Conservation (phyloP, 2,888 invertebrate genomes). For the Pachycephus smyrnensis region DNA sequence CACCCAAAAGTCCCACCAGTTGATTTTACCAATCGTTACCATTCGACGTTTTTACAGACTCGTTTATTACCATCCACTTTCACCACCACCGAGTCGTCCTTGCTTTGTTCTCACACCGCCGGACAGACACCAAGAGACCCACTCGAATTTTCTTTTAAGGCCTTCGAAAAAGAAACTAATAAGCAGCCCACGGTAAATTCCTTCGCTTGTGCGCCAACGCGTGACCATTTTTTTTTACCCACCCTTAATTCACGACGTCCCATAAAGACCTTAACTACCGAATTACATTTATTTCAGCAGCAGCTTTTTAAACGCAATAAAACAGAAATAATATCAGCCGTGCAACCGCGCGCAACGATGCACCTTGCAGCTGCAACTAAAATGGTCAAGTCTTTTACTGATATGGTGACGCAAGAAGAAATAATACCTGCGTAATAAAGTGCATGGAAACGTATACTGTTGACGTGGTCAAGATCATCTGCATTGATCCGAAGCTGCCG, state of each 20-base stretch:
- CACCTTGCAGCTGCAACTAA: no score
- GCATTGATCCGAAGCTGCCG: no score
- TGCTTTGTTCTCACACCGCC: no score
- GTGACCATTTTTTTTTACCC: neutral
- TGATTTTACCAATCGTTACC: neutral
- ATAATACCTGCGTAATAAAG: no score
- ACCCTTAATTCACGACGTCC: neutral
- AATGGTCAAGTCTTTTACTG: no score
- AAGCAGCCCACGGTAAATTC: neutral
- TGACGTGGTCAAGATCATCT: no score
- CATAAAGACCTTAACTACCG: neutral
- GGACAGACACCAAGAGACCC: neutral
- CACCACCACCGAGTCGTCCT: neutral
- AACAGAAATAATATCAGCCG: neutral
- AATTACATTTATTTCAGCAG: neutral
- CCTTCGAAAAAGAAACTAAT: neutral
- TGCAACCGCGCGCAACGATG: neutral
- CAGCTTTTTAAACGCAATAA: neutral
- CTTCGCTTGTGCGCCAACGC: neutral
- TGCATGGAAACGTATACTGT: no score
- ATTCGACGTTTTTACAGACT: neutral
- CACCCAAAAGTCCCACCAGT: no score
- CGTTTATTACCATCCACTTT: neutral
- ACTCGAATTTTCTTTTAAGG: neutral
- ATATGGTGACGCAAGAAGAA: no score